These are phyloP conservation scores for Drosophila pseudotalamancana DNA, from an alignment of 2,888 invertebrate species.

Conservation along the genomic window DNA sequence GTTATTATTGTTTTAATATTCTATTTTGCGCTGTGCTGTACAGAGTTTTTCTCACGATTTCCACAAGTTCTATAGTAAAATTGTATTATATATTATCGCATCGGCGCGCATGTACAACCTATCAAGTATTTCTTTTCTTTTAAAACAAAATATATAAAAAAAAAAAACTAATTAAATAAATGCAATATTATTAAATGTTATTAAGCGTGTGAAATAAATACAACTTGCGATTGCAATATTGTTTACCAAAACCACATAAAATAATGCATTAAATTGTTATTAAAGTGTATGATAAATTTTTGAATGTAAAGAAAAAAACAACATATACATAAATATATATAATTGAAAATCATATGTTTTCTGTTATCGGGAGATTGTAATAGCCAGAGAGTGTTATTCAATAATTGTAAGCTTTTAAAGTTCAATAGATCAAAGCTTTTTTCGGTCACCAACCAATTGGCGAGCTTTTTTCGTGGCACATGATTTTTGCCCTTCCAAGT, in stretches of 20 bases:
- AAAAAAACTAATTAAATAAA: slow-evolving; percentile 24
- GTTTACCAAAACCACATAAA: slow-evolving; percentile 29
- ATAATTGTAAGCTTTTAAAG: neutral
- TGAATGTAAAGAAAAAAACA: slow-evolving; percentile 44
- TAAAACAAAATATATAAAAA: slow-evolving; percentile 31
- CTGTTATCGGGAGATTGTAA: neutral
- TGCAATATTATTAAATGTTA: slow-evolving; percentile 52
- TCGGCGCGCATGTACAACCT: slow-evolving; percentile 59
- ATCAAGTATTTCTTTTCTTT: slow-evolving; percentile 69
- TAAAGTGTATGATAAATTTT: slow-evolving; percentile 61
- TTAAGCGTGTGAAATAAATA: slow-evolving; percentile 37
- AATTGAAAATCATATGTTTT: slow-evolving; percentile 10
- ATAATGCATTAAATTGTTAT: slow-evolving; percentile 62
- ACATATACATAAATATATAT: slow-evolving; percentile 39
- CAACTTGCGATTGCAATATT: slow-evolving; percentile 19
- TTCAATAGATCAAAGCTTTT: neutral
- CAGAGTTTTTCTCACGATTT: slow-evolving; percentile 62
- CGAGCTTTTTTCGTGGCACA: neutral
- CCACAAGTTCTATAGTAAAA: slow-evolving; percentile 34
- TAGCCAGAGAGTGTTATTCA: neutral
- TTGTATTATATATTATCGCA: slow-evolving; percentile 63
- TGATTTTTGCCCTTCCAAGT: neutral
- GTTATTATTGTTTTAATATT: slow-evolving; percentile 63
- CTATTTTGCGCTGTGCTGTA: slow-evolving; percentile 58
- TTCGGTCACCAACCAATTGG: too few species aligned